These are phyloP conservation scores for Pelochelys cantorii DNA, from an alignment of 2,797 vertebrate species.

Conservation along the genomic window DNA sequence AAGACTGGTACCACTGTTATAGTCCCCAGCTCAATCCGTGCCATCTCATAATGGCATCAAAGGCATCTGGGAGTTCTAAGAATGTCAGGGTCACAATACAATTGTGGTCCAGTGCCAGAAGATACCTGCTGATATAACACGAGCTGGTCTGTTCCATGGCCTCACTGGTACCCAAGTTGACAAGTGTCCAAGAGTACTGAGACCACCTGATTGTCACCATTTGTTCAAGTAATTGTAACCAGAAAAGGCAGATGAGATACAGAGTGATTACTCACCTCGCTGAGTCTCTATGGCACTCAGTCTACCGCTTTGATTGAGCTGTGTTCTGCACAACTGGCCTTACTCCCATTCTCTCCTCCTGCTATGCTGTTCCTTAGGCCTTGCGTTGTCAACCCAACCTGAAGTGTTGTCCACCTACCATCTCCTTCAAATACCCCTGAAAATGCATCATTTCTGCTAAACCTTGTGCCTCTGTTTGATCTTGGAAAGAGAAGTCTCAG, in stretches of 20 bases:
- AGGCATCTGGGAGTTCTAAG: not conserved
- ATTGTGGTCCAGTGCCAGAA: not conserved
- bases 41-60: not conserved
- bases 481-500: not conserved
- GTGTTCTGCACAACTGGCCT: not conserved
- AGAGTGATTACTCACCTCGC: not conserved
- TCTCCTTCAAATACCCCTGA: not conserved
- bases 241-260: not conserved
- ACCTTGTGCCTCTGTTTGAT: accelerated
- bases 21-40: not conserved
- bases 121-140: not conserved
- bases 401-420: not conserved
- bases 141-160: not conserved
- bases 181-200: not conserved
- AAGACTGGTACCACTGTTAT: not conserved
- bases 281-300: not conserved
- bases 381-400: not conserved
- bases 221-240: not conserved
- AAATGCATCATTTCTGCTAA: not conserved
- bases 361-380: not conserved
- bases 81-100: not conserved
- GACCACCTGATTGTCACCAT: not conserved
- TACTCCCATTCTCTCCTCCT: accelerated
- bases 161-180: not conserved
- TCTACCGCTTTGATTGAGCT: not conserved